Conservation (phyloP, 2,797 vertebrate genomes). For the Hippopotamyrus pictus region DNA sequence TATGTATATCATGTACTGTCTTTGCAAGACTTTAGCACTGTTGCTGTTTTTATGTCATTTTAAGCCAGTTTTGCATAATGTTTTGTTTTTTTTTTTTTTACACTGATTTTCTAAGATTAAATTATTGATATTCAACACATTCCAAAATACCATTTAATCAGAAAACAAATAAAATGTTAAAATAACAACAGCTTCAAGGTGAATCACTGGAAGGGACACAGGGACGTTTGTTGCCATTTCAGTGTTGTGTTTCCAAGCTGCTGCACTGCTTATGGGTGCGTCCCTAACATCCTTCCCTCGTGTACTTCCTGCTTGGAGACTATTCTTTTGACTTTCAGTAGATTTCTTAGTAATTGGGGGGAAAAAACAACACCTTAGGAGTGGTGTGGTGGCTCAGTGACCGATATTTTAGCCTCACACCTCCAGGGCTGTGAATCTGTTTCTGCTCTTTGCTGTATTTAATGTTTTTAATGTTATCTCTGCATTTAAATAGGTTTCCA, state of each 20-base stretch:
- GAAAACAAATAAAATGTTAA: background rate
- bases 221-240: constrained; percentile 54
- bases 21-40: background rate
- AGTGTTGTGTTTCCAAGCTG: constrained; percentile 39
- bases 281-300: constrained; percentile 28
- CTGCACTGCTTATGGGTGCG: constrained; percentile 9
- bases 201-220: constrained; percentile 60
- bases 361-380: background rate
- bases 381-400: background rate
- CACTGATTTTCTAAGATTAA: background rate
- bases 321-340: background rate
- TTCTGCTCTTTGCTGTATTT: background rate
- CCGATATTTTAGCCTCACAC: background rate
- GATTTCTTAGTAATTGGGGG: background rate
- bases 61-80: background rate
- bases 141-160: background rate
- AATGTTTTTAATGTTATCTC: background rate
- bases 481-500: background rate
- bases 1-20: background rate
- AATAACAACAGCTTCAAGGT: constrained; percentile 33
- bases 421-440: background rate
- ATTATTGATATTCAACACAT: background rate
- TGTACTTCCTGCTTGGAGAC: constrained; percentile 13
- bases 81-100: background rate
- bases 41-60: background rate